Evolutionary conservation across 1,140 invertebrate species (phyloP).

Genomic region (Drosophila santomea): DNA sequence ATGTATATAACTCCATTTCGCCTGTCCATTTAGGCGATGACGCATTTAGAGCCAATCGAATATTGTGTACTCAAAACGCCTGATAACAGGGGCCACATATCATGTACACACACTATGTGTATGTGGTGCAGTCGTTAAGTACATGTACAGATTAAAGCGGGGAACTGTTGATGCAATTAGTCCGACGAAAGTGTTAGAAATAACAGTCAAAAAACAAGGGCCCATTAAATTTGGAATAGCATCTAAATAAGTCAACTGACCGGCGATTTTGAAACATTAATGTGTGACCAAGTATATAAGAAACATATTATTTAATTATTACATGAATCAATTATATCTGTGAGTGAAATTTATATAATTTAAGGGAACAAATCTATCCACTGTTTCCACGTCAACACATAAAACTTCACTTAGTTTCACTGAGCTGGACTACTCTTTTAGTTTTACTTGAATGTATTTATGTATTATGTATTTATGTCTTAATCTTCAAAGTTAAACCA

Average conservation of each 20-base stretch:
- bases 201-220: background rate
- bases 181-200: background rate
- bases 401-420: background rate
- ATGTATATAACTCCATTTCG: slow-evolving; percentile 16
- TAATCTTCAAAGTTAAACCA: background rate
- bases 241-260: background rate
- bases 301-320: no score
- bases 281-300: no score
- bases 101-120: slow-evolving; percentile 1
- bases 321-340: no score
- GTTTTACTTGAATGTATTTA: no score
- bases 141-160: slow-evolving; percentile 25
- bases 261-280: background rate
- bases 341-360: no score
- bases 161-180: slow-evolving; percentile 7
- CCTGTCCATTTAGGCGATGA: slow-evolving; percentile 25
- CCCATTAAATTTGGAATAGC: background rate
- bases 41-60: slow-evolving; percentile 41
- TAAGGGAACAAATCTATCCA: no score
- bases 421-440: no score
- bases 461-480: no score
- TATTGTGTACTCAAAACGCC: slow-evolving; percentile 23
- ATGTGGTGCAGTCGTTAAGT: background rate
- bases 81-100: slow-evolving; percentile 34
- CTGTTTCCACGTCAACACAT: background rate